phyloP scores from a whole-genome alignment of 2,797 vertebrate genomes.

The Anolis apletophallus region DNA sequence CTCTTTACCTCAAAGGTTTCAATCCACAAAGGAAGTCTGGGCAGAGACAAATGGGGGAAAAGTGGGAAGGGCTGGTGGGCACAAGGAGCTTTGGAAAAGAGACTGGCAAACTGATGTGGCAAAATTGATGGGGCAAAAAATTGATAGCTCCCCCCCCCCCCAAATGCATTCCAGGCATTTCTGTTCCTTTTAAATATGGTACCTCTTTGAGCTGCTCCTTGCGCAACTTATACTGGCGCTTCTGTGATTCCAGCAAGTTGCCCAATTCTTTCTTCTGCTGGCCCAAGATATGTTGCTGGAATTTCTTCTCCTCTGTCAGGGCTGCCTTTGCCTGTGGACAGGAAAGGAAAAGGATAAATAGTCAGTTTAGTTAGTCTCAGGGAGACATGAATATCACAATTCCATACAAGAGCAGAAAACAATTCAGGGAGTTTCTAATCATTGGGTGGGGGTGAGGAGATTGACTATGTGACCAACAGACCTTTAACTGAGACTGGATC shows the following conservation, averaged over 20 bases:
- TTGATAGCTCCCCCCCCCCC: fast-evolving
- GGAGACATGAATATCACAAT: background rate
- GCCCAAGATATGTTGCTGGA: constrained; percentile 91
- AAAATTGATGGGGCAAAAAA: too few species aligned
- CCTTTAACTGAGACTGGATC: too few species aligned
- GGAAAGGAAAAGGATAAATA: background rate
- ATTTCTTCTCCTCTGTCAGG: constrained; percentile 90
- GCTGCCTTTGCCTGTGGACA: constrained; percentile 80
- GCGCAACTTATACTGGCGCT: constrained; percentile 90
- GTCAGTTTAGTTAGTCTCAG: background rate
- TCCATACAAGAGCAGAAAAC: background rate
- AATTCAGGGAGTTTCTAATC: background rate
- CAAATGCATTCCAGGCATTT: background rate
- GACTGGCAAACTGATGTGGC: background rate
- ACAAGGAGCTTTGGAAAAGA: background rate
- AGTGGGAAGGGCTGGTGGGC: too few species aligned
- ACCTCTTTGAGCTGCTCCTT: constrained; percentile 96
- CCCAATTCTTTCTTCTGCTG: constrained; percentile 94
- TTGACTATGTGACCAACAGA: background rate
- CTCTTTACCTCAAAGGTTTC: background rate
- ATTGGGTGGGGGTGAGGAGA: background rate
- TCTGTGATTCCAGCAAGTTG: constrained; percentile 88
- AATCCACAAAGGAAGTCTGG: background rate
- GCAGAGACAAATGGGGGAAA: background rate
- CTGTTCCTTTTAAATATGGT: background rate